These are phyloP conservation scores for Latrodectus elegans DNA, from an alignment of 2,888 invertebrate species.

Conservation along the genomic window DNA sequence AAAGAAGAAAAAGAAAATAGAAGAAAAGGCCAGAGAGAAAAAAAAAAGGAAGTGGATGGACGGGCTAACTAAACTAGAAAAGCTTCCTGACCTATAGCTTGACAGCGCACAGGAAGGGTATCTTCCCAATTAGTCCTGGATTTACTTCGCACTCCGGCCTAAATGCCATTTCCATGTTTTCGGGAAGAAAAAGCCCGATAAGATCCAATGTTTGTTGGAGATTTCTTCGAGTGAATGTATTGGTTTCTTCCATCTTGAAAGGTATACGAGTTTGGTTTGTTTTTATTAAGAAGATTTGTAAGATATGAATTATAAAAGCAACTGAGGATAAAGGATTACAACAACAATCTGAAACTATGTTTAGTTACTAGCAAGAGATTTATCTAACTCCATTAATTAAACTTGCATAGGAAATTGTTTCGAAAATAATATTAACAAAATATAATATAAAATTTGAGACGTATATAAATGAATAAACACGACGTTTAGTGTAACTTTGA, in stretches of 20 bases:
- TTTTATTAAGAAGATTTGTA: not conserved
- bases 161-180: conserved; percentile 65
- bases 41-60: not conserved
- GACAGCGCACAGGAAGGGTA: conserved; percentile 27
- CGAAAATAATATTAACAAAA: no score
- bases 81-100: conserved; percentile 29
- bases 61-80: conserved; percentile 25
- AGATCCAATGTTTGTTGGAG: conserved; percentile 11
- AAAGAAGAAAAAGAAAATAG: not conserved
- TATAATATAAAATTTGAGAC: no score
- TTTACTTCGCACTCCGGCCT: conserved; percentile 52
- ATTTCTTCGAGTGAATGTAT: conserved; percentile 8
- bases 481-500: no score
- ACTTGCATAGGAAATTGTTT: no score
- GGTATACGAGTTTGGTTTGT: not conserved
- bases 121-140: conserved; percentile 56
- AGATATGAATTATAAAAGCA: not conserved
- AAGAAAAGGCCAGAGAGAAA: not conserved
- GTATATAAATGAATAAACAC: no score
- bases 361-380: no score
- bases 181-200: conserved; percentile 23
- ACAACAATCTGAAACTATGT: no score
- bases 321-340: not conserved
- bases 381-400: no score
- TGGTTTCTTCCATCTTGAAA: not conserved